Conservation (phyloP, 1,140 invertebrate genomes). For the Trichoplusia ni region DNA sequence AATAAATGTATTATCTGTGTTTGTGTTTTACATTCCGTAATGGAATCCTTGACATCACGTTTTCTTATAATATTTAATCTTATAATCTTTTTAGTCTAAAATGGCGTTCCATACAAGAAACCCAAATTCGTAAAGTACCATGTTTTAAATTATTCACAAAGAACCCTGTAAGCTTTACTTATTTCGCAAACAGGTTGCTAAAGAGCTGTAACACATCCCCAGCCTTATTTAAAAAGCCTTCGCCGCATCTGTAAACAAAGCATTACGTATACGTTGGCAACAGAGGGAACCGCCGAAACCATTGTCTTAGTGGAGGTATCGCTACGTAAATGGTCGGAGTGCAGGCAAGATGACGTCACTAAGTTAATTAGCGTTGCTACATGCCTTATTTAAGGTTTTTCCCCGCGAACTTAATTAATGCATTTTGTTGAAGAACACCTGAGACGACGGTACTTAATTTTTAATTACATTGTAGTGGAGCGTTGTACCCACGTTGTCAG, state of each 20-base stretch:
- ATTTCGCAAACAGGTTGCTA: too few species aligned
- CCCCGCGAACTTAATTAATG: constrained; percentile 66
- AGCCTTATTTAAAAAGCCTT: constrained; percentile 16
- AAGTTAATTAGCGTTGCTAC: constrained; percentile 58
- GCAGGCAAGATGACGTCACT: constrained; percentile 39
- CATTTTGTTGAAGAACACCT: constrained; percentile 67
- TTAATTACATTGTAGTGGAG: constrained; percentile 56
- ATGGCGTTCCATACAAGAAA: too few species aligned
- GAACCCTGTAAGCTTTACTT: too few species aligned
- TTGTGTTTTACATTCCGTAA: too few species aligned
- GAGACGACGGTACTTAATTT: constrained; percentile 55
- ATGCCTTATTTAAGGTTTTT: constrained; percentile 61
- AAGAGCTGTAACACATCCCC: too few species aligned
- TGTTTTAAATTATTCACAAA: too few species aligned
- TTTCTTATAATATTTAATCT: too few species aligned
- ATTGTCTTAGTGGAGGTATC: not conserved
- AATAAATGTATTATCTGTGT: not conserved
- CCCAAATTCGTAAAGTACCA: too few species aligned
- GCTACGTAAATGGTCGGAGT: not conserved
- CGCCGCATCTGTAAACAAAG: constrained; percentile 2
- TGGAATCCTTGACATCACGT: too few species aligned
- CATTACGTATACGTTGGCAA: not conserved
- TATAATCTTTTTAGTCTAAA: too few species aligned
- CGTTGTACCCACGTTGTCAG: not conserved
- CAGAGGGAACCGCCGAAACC: constrained; percentile 1